Evolutionary conservation across 2,888 invertebrate species (phyloP).

Genomic region (Congeria kusceri): DNA sequence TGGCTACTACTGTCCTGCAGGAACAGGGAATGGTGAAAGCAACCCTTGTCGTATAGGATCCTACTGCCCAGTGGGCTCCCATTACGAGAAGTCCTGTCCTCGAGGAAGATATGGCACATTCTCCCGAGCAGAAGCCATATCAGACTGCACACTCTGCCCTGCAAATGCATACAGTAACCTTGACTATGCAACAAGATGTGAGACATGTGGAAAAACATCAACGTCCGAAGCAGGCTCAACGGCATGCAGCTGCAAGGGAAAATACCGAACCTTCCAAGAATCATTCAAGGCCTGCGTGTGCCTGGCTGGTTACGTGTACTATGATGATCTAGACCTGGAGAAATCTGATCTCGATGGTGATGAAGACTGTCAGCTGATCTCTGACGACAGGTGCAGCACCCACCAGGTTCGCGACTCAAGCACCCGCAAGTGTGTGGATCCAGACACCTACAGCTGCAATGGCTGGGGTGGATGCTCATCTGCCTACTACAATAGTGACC

Average conservation of each 20-base stretch:
- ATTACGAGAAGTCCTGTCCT: slow-evolving; percentile 74
- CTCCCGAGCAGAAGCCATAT: slow-evolving; percentile 57
- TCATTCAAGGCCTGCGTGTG: slow-evolving; percentile 80
- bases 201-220: slow-evolving; percentile 80
- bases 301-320: slow-evolving; percentile 78
- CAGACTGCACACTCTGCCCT: slow-evolving; percentile 77
- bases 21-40: slow-evolving; percentile 75
- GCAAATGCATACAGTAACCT: slow-evolving; percentile 75
- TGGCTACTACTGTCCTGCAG: slow-evolving; percentile 83
- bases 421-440: slow-evolving; percentile 71
- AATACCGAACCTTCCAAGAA: slow-evolving; percentile 78
- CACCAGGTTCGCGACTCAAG: slow-evolving; percentile 70
- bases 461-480: slow-evolving; percentile 49
- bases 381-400: slow-evolving; percentile 71
- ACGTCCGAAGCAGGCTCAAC: slow-evolving; percentile 65
- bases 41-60: slow-evolving; percentile 77
- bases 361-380: slow-evolving; percentile 80
- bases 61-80: slow-evolving; percentile 78
- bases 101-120: slow-evolving; percentile 75
- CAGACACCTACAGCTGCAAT: slow-evolving; percentile 70
- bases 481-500: slow-evolving; percentile 55
- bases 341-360: slow-evolving; percentile 65
- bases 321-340: slow-evolving; percentile 73
- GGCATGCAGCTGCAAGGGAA: slow-evolving; percentile 78
- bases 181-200: slow-evolving; percentile 74